Conservation (phyloP, 2,888 invertebrate genomes). For the Mythimna impura region DNA sequence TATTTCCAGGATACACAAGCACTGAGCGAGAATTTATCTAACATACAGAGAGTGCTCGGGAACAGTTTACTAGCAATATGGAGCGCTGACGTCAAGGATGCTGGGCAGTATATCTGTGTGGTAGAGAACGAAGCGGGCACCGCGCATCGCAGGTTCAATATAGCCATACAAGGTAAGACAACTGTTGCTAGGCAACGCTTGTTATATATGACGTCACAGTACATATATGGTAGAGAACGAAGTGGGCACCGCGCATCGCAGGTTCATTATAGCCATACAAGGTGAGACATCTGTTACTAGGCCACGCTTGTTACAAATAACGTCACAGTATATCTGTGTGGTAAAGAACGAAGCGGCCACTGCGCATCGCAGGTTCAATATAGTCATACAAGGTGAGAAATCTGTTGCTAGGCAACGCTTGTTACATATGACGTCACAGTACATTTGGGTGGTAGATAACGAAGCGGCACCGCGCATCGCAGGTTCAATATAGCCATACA, state of each 20-base stretch:
- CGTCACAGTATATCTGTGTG: too few species aligned
- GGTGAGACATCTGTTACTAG: conserved; percentile 68
- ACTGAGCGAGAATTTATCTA: conserved; percentile 70
- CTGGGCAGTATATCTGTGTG: conserved; percentile 91
- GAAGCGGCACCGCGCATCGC: too few species aligned
- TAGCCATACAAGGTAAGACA: conserved; percentile 77
- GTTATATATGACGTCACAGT: too few species aligned
- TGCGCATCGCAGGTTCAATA: too few species aligned
- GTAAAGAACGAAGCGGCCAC: too few species aligned
- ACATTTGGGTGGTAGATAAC: too few species aligned
- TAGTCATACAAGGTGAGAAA: too few species aligned
- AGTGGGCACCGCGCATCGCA: conserved; percentile 85
- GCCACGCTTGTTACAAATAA: too few species aligned
- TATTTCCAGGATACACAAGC: conserved; percentile 78
- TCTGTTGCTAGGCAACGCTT: too few species aligned
- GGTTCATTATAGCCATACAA: conserved; percentile 66
- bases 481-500: too few species aligned
- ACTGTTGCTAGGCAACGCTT: neutral
- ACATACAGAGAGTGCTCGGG: conserved; percentile 79
- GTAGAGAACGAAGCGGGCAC: conserved; percentile 90
- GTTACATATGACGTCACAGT: too few species aligned
- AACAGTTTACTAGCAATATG: conserved; percentile 83
- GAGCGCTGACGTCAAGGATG: conserved; percentile 83
- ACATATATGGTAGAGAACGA: too few species aligned
- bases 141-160: conserved; percentile 79